Evolutionary conservation across 2,888 invertebrate species (phyloP).

Genomic region (Brenthis ino): DNA sequence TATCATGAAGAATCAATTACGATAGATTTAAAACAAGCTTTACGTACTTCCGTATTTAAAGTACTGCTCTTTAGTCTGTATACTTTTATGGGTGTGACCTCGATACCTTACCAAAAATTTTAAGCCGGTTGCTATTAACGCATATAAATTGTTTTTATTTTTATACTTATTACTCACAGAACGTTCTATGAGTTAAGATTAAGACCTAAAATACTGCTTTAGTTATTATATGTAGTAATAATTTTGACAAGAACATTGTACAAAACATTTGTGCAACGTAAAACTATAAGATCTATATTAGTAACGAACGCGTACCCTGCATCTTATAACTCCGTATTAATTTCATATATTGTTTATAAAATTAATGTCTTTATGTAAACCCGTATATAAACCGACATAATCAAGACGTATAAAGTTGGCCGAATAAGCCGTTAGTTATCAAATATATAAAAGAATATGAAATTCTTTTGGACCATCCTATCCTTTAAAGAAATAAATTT

Average conservation of each 20-base stretch:
- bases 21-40: slow-evolving; percentile 1
- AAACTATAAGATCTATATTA: slow-evolving; percentile 11
- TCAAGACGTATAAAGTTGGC: slow-evolving; percentile 26
- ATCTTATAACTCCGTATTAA: slow-evolving; percentile 14
- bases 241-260: slow-evolving; percentile 4
- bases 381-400: slow-evolving; percentile 27
- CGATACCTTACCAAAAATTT: slow-evolving; percentile 18
- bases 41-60: slow-evolving; percentile 17
- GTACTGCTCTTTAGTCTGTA: not conserved
- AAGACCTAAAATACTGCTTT: slow-evolving; percentile 8
- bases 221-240: slow-evolving; percentile 9
- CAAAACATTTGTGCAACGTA: slow-evolving; percentile 10
- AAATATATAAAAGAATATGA: slow-evolving; percentile 29
- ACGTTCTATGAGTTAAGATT: not conserved
- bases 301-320: slow-evolving; percentile 28
- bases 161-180: not conserved
- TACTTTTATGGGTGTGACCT: slow-evolving; percentile 16
- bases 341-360: slow-evolving; percentile 20
- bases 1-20: not conserved
- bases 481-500: slow-evolving; percentile 9
- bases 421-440: slow-evolving; percentile 32
- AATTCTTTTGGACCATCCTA: slow-evolving; percentile 29
- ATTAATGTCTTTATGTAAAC: slow-evolving; percentile 30
- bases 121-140: slow-evolving; percentile 11
- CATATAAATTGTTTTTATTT: slow-evolving; percentile 1